A percentile compares a stretch with the other conserved stretches of the same genome.
Evolutionary conservation across 2,797 vertebrate genomes (phyloP).

Genomic region (Chaetophractus vellerosus): DNA sequence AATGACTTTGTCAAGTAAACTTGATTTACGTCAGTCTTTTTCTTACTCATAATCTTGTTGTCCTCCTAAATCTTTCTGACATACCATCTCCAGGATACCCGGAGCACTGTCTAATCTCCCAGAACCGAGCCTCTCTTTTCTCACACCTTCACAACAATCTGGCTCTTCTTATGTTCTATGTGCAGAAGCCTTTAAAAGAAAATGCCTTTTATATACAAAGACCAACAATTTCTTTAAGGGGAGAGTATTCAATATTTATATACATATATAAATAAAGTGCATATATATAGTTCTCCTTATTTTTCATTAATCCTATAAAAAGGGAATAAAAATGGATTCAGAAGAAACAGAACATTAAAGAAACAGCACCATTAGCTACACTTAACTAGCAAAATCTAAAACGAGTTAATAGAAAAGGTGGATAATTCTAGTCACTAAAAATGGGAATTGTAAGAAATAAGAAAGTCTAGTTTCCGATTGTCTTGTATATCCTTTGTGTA

Average conservation of each 20-base stretch:
- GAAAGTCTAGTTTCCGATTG: not conserved
- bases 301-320: slow-evolving; percentile 44
- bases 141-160: not conserved
- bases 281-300: not conserved
- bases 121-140: not conserved
- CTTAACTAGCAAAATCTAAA: not conserved
- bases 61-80: slow-evolving; percentile 45
- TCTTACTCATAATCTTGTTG: not conserved
- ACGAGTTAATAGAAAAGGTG: slow-evolving; percentile 32
- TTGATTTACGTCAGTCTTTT: slow-evolving; percentile 12
- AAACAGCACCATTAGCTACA: not conserved
- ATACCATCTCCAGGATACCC: not conserved
- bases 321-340: slow-evolving; percentile 34
- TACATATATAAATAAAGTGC: not conserved
- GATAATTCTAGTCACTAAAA: not conserved
- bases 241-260: not conserved
- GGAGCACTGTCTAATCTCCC: not conserved
- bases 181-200: not conserved
- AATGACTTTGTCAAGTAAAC: slow-evolving; percentile 33
- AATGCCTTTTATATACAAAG: slow-evolving; percentile 2
- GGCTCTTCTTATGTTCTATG: not conserved
- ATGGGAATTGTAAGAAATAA: not conserved
- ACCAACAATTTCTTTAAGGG: slow-evolving; percentile 9
- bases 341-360: not conserved
- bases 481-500: not conserved